Base-by-base conservation (phyloP, 2,797 vertebrate genomes). In the Leontopithecus rosalia region DNA sequence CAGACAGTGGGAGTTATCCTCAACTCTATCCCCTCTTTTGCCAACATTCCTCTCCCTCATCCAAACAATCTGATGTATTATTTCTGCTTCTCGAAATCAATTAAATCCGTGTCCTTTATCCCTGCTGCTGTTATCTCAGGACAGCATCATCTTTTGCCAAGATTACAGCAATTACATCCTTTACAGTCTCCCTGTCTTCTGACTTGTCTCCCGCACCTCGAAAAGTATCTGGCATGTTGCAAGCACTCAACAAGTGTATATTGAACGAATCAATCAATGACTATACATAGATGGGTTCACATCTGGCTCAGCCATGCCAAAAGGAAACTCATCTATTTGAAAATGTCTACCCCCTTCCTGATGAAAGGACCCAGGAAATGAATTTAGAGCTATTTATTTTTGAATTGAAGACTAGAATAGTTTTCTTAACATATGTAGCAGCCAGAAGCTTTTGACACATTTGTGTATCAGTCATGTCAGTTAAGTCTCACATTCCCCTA, bases 261-360 rank as follows among this genome's bases (percentile, higher is more conserved):
- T 15, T 22, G 55, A 58, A 22, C 58, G 64, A 73, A 67, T 12
- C 14, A 55, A 22, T 36, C 50, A 26, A 7, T 30, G 55, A 36
- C 12, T 26, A 0, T 26, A 41, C 33, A 2, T 20, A 17, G 46
- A 41, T 36, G n/a, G 79, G n/a, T 19, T 75, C 50, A 67, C 24
- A 41, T 58, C 50, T n/a, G 17, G 48, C 79, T 84, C 50, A 46
- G 41, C 28, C 4, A 36, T 22, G 24, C 48, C 12, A 30, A 30
- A 61, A 94, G 48, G 39, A 76, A 20, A 19, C 41, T 20, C 17
- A 7, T 50, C 33, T 89, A 7, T 55, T 75, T 70, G 64, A 46
- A 24, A 22, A 7, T 19, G 36, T 48, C n/a, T 1, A 2, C 30
- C 17, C 0, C 0, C 24, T 55, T 50, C 48, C 67, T 28, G 57